phyloP scores from a whole-genome alignment of 2,888 invertebrate species.

The Caenorhabditis sinica region DNA sequence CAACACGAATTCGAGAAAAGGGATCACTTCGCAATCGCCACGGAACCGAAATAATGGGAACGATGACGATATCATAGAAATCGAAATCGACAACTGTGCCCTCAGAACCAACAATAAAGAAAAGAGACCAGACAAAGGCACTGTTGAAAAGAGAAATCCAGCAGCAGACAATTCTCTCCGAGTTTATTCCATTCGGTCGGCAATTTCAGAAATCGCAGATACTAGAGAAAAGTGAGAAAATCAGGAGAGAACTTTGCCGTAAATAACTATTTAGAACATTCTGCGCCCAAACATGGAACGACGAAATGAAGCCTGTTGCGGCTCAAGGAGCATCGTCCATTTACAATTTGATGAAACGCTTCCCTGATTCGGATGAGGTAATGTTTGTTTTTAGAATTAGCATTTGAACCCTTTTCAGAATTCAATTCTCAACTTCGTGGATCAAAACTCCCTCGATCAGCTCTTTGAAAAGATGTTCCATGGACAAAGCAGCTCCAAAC shows the following conservation, averaged over 20 bases:
- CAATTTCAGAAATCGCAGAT: neutral
- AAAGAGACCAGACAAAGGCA: too few relatives aligned
- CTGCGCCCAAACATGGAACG: neutral
- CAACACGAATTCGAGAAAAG: neutral
- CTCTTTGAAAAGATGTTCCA: conserved; percentile 37
- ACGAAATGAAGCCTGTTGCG: neutral
- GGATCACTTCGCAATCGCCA: neutral
- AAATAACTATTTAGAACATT: neutral
- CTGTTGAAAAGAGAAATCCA: too few relatives aligned
- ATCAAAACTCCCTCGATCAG: neutral
- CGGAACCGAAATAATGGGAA: neutral
- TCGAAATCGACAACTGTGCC: neutral
- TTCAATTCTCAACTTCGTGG: neutral
- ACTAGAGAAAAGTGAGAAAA: neutral
- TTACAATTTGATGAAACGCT: neutral
- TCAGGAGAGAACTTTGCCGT: neutral
- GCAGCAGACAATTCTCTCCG: too few relatives aligned
- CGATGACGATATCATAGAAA: neutral
- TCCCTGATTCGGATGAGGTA: neutral
- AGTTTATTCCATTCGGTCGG: too few relatives aligned
- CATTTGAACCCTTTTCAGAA: neutral
- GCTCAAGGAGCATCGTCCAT: neutral
- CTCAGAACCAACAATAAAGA: neutral
- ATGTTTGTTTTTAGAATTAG: neutral
- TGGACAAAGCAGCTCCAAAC: conserved; percentile 4